Evolutionary conservation across 2,797 vertebrate species (phyloP), one percentile per base, ranked within the genome.

Genomic region (Glyptemys insculpta): DNA sequence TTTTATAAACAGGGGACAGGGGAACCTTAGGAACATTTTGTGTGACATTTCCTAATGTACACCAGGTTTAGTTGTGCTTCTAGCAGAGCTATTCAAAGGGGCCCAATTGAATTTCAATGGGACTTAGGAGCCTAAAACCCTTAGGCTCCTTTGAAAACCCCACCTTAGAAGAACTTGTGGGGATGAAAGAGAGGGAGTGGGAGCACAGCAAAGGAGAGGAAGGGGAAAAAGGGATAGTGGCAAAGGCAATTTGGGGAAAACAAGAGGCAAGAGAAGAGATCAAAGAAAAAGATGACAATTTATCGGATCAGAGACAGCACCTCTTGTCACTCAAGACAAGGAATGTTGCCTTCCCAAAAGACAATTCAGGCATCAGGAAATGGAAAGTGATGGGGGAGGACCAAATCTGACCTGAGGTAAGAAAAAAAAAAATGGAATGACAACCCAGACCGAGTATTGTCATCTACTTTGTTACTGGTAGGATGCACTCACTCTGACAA

Each of bases 311-410:
- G 95, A 97, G 95, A 97, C 94, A 97, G 96, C 96, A 97, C 96
- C 96, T 97, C 97, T 97, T 96, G 96, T 96, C 96, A 97, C 88
- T 95, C 94, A 97, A 96, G 96, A 97, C 96, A 97, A 97, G 97
- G 97, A 97, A 97, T 91, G 86, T 83, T 96, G 96, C 96, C 97
- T 96, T 89, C 93, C 96, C 89, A 96, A 97, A 97, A 96, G 91
- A 95, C 15, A 49, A 78, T 95, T 96, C 47, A 93, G 96, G 93
- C 85, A 96, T 87, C 92, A 91, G 90, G 91, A 94, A 97, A 87
- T 94, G 94, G 95, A 96, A 95, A 96, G 93, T 88, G 91, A 89
- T 95, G 92, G 88, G 91, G 83, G 90, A 94, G 91, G 94, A 95
- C 81, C 96, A 94, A 96, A 97, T 97, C 86, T 96, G 91, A 97